phyloP scores from a whole-genome alignment of 2,888 invertebrate genomes.

The Lepas anatifera region DNA sequence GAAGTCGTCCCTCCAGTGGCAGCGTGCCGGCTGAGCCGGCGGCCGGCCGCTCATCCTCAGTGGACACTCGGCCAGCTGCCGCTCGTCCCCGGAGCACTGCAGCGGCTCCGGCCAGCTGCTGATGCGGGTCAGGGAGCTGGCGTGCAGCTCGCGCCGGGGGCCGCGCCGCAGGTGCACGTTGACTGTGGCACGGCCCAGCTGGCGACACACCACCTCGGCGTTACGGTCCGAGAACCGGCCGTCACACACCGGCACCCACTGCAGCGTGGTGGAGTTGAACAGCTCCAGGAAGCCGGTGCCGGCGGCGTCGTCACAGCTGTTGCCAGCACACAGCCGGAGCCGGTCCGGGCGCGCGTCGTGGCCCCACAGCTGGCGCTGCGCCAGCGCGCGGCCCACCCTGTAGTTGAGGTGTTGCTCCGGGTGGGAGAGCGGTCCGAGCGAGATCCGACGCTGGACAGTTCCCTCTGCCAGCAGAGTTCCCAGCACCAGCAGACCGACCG shows the following conservation, averaged over 20 bases:
- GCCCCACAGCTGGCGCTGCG: constrained; percentile 7
- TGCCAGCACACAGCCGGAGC: constrained; percentile 36
- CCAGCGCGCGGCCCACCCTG: constrained; percentile 17
- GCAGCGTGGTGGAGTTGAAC: constrained; percentile 85
- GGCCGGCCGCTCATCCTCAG: constrained; percentile 77
- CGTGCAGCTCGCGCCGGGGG: constrained; percentile 50
- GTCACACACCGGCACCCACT: constrained; percentile 96
- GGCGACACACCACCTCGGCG: constrained; percentile 90
- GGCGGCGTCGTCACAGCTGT: constrained; percentile 35
- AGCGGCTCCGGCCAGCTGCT: constrained; percentile 93
- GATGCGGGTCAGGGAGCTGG: constrained; percentile 70
- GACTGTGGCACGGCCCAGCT: constrained; percentile 75
- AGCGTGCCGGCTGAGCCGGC: constrained; percentile 69
- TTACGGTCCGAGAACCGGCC: constrained; percentile 88
- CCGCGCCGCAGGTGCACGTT: constrained; percentile 81
- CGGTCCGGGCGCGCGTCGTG: background rate
- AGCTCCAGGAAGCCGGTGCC: constrained; percentile 81
- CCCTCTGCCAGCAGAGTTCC: constrained; percentile 80
- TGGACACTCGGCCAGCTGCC: constrained; percentile 35
- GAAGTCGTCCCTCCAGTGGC: constrained; percentile 75
- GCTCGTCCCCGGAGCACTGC: constrained; percentile 43
- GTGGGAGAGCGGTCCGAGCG: constrained; percentile 27
- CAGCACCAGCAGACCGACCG: constrained; percentile 87
- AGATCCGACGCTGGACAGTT: constrained; percentile 29
- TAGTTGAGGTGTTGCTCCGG: constrained; percentile 17